Percentiles rank a stretch among this genome's conserved stretches.
These are phyloP conservation scores for Rapana venosa DNA, from an alignment of 2,888 invertebrate genomes.

Conservation along the genomic window DNA sequence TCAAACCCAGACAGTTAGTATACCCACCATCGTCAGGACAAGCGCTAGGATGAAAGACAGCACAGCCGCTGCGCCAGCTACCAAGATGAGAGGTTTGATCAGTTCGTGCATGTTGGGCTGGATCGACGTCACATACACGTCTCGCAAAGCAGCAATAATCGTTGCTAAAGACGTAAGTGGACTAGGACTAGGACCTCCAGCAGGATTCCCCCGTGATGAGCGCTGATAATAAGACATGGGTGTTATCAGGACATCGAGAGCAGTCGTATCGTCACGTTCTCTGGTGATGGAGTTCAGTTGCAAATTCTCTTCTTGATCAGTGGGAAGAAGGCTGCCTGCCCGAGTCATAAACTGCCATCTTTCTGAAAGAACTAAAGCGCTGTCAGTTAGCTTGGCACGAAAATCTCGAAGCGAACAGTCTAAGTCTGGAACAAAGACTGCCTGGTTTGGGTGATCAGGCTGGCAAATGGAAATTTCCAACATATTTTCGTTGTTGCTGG, in stretches of 20 bases:
- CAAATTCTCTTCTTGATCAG: slow-evolving; percentile 27
- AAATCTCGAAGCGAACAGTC: slow-evolving; percentile 25
- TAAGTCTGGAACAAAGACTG: slow-evolving; percentile 9
- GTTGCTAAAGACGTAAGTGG: slow-evolving; percentile 30
- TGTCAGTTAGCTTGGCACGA: slow-evolving; percentile 22
- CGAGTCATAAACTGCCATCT: slow-evolving; percentile 43
- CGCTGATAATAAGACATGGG: not conserved
- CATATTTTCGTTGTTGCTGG: slow-evolving; percentile 6
- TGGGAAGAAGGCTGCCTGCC: slow-evolving; percentile 29
- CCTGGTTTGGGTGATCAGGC: slow-evolving; percentile 38
- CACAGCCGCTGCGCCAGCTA: slow-evolving; percentile 25
- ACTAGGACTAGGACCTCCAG: not conserved
- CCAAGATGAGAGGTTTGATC: slow-evolving; percentile 25
- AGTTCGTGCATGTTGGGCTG: slow-evolving; percentile 38
- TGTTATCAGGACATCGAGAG: slow-evolving; percentile 2
- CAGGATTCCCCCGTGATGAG: not conserved
- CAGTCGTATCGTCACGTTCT: not conserved
- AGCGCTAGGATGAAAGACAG: slow-evolving; percentile 23
- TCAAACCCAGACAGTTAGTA: too few relatives aligned
- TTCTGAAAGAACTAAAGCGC: slow-evolving; percentile 26
- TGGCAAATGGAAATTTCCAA: slow-evolving; percentile 35
- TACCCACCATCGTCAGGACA: slow-evolving; percentile 20
- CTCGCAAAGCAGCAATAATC: slow-evolving; percentile 30
- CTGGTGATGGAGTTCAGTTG: slow-evolving; percentile 1
- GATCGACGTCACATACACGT: slow-evolving; percentile 32